Base-by-base conservation (phyloP, 2,113 vertebrate species). In the Clarias magur region DNA sequence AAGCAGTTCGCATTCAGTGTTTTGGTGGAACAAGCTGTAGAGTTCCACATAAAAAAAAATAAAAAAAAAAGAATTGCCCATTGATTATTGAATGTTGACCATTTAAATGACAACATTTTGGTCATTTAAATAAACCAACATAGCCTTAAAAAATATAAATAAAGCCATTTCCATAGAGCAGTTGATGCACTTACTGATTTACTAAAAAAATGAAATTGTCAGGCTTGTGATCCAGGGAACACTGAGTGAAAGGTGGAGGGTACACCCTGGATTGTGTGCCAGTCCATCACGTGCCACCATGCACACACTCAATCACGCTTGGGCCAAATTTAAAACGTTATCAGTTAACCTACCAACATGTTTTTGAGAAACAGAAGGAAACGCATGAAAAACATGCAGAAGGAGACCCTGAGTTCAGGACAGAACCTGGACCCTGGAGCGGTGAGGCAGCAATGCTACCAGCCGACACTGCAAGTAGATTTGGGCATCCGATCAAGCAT, bases 1-100 rank as follows among this genome's bases (percentile, higher is more conserved):
- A 89, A 93, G 91, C 88, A 90, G 89, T 93, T 93, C 91, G 92
- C 91, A 81, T 84, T 57, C 67, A 84, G 21, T 68, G 23, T 80
- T 4, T 82, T 89, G 72, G 59, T 86, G 80, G 38, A 34, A 8
- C 23, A 70, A 72, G 21, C 56, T 84, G 48, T 25, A 10, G 42
- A 73, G 13, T 3, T 3, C 60, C 30, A 25, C 34, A 42, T 42
- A 21, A 42, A 56, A 70, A 53, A 70, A 0, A 7, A 42, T 3
- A 48, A 48, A 8, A 48, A 53, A 70, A 8, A 48, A 42, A 6
- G 7, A 48, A 48, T 8, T 48, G 4, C 42, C 6, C 6, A 48
- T 48, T 48, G 10, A 75, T 48, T 48, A 23, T 23, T 73, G 19
- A 7, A 23, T 75, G 25, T 75, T 53, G 72, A 48, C 38, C 70